A percentile compares a stretch with the other conserved stretches of the same genome.
These are phyloP conservation scores for Mellivora capensis DNA, from an alignment of 2,113 vertebrate genomes.

Conservation along the genomic window DNA sequence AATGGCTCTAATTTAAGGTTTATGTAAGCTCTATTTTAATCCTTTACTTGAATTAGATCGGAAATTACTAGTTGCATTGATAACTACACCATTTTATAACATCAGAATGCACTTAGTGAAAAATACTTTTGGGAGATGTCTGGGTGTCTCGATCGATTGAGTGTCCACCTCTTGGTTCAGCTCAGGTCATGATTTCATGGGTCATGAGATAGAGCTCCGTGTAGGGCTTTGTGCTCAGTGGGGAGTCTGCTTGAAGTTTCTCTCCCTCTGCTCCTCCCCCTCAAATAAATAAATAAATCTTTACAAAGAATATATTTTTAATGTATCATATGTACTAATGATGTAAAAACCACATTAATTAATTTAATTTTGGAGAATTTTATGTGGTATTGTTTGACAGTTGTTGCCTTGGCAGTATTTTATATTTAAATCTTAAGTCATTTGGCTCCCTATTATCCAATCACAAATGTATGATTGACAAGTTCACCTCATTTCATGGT, in stretches of 20 bases:
- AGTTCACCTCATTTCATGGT: background rate
- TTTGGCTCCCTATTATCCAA: background rate
- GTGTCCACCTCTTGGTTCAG: background rate
- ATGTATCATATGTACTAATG: background rate
- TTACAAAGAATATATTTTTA: background rate
- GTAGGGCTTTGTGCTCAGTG: background rate
- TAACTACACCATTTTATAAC: background rate
- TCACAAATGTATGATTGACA: background rate
- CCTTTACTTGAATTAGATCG: background rate
- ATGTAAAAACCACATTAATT: background rate
- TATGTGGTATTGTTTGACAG: background rate
- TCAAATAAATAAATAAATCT: background rate
- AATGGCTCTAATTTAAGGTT: background rate
- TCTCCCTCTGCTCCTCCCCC: background rate
- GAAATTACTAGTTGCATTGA: background rate
- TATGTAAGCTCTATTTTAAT: background rate
- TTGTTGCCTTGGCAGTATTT: background rate
- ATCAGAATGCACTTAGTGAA: background rate
- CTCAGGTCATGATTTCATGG: background rate
- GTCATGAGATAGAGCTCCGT: accelerated
- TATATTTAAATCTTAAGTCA: background rate
- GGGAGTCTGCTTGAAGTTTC: background rate
- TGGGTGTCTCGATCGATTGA: background rate
- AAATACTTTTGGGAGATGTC: background rate
- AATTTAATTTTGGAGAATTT: background rate